Evolutionary conservation across 2,797 vertebrate genomes (phyloP), one percentile per base, ranked within the genome.

Genomic region (Phoxinus dragarum): DNA sequence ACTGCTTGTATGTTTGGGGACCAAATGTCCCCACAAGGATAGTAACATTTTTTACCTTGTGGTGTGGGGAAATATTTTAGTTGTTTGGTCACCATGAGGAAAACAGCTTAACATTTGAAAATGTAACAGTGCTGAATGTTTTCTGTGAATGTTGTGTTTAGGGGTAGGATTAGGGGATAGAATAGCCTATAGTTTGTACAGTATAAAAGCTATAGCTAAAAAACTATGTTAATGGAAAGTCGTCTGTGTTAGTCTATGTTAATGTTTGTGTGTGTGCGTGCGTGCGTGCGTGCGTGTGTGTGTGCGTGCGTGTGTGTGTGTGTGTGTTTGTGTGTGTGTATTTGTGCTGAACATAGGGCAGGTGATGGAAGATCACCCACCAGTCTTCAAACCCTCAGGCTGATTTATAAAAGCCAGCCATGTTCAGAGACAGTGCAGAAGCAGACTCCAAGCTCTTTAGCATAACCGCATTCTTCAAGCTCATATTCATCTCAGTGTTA

Each of bases 351-450:
- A 52, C 73, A 66, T 16, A 79, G 66, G 74, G 75, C 83, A 87
- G 86, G 83, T 87, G 85, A 85, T 83, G 88, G 86, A 85, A 64
- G 27, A 80, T 76, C 42, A 87, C 31, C 68, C 56, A 64, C 71
- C 75, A 77, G 69, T 66, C 49, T 85, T 59, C 44, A 76, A 38
- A 81, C 69, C 86, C 88, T 84, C 10, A 67, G 80, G 84, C 69
- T 40, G 4, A 31, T 80, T 68, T 31, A 59, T 52, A 74, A 82
- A 80, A 88, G 81, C 81, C 67, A 78, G 68, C 38, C 40, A 16
- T 31, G 71, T 78, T 64, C 59, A 64, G n/a, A 34, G 27, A 64
- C 11, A 66, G 61, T 16, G 61, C 61, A 66, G 11, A 27, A 64
- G 27, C 61, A 64, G 5, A 52, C 80, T 59, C 40, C 42, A 68